Base-by-base conservation (phyloP, 1,140 invertebrate genomes). In the Gyrodactylus bullatarudis region DNA sequence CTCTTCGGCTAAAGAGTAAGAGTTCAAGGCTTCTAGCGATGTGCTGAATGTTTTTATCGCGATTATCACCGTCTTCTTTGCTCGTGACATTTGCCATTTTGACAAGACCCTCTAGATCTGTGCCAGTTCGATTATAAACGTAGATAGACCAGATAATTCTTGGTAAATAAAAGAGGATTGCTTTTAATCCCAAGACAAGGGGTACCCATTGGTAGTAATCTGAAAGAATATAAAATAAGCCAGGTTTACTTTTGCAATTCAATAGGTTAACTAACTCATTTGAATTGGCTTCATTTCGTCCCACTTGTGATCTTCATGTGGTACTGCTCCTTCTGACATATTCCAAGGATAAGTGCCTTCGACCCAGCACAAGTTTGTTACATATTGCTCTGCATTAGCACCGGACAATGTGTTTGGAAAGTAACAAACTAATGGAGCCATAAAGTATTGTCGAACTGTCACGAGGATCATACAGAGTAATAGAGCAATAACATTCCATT, bases 131-230 rank as follows among this genome's bases (percentile, higher is more conserved):
- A 26, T 71, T 71, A 23, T 71, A 71, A 16, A 24, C 24, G 8
- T 23, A 23, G 1, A 71, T 71, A 23, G 21, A 24, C 70, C 70
- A 71, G 24, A 71, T 23, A 8, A 71, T 16, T n/a, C 24, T 71
- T 19, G 70, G 70, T 24, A 71, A 25, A 26, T 71, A 71, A n/a
- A 23, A 71, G 21, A 71, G 24, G 24, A 71, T 25, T 2, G 70
- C 70, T 26, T 26, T 19, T 26, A 71, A 25, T 25, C 70, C 24
- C 23, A 71, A 26, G 20, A 71, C 70, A 24, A 71, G 24, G 20
- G 70, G 70, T 20, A 71, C 24, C 70, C 70, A 71, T 71, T 71
- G 70, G 23, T 71, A 71, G 24, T 71, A 71, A 71, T 71, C 70
- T 71, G 24, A 24, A 71, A 24, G 24, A 16, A 71, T 16, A 23